phyloP scores from a whole-genome alignment of 2,888 invertebrate species.

The Tinea trinotella region DNA sequence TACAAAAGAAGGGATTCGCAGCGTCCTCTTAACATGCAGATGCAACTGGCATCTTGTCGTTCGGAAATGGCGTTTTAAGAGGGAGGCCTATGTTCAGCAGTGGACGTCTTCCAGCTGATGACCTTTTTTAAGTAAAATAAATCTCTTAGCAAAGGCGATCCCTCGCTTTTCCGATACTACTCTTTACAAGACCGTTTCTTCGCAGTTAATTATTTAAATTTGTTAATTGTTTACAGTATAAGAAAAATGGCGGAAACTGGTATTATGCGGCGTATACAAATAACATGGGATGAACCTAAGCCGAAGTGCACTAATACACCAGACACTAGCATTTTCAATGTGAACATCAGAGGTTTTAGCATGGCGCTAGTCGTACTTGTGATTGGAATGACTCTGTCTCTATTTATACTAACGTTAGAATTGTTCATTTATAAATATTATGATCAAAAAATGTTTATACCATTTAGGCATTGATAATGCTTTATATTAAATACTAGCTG shows the following conservation, averaged over 20 bases:
- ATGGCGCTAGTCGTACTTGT: slow-evolving; percentile 67
- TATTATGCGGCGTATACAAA: slow-evolving; percentile 68
- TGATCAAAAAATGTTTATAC: background rate
- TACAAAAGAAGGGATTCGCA: no score
- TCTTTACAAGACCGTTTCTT: no score
- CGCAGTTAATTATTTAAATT: no score
- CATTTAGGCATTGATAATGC: slow-evolving; percentile 4
- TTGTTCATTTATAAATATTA: slow-evolving; percentile 24
- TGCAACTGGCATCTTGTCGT: no score
- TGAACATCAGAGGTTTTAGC: slow-evolving; percentile 72
- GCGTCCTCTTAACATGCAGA: no score
- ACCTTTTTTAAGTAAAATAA: no score
- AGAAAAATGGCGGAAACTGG: slow-evolving; percentile 73
- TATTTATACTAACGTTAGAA: slow-evolving; percentile 46
- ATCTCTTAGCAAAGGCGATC: no score
- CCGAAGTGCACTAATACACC: slow-evolving; percentile 70
- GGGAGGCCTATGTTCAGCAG: no score
- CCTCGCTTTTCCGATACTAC: no score
- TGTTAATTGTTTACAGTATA: slow-evolving; percentile 49
- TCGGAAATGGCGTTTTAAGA: no score
- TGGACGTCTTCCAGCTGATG: no score
- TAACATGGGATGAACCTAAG: slow-evolving; percentile 72
- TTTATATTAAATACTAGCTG: no score
- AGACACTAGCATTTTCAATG: slow-evolving; percentile 58
- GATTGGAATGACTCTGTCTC: slow-evolving; percentile 55